Base-by-base conservation (phyloP, 2,888 invertebrate genomes). In the Aleiodes leptofemur region DNA sequence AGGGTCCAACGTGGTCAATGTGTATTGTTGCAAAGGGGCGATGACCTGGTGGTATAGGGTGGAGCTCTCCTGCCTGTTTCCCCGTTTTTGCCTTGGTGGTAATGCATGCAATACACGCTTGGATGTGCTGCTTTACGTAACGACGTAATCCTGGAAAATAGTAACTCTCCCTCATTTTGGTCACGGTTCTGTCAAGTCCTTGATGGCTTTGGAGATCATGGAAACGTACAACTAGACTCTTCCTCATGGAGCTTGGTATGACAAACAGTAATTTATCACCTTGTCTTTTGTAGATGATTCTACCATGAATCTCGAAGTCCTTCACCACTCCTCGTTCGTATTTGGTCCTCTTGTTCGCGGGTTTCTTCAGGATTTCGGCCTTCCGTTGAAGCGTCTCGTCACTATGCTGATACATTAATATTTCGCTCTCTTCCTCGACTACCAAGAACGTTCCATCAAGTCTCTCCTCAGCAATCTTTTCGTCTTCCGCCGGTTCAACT, bases 61-160 rank as follows among this genome's bases (percentile, higher is more conserved):
- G 70, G 14, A 79, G 48, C 9, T 69, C 69, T 13, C 77, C 76
- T n/a, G 77, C 72, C 23, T 69, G 64, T 14, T 69, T 73, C 0
- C 73, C 75, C 9, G 73, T 61, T 13, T 59, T 68, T 38, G 14
- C 61, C 66, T 78, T 77, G 59, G 72, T 53, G 64, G 76, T 69
- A 23, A 82, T 43, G 61, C 82, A 82, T 4, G 74, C 59, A 13
- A 82, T 8, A 74, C 80, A 83, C 14, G 77, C 76, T 51, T 61
- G 48, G 8, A 82, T 76, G 50, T 81, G 75, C 5, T 74, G 56
- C 61, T 74, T 78, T 5, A 80, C 77, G 56, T 80, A 81, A 0
- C 56, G 70, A 11, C 76, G 72, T 79, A 83, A 80, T 7, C 72
- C 55, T 7, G 78, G 79, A 43, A 83, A 82, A 79, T 81, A 83